phyloP scores from a whole-genome alignment of 1,140 invertebrate species.

The Phymastichus coffea region DNA sequence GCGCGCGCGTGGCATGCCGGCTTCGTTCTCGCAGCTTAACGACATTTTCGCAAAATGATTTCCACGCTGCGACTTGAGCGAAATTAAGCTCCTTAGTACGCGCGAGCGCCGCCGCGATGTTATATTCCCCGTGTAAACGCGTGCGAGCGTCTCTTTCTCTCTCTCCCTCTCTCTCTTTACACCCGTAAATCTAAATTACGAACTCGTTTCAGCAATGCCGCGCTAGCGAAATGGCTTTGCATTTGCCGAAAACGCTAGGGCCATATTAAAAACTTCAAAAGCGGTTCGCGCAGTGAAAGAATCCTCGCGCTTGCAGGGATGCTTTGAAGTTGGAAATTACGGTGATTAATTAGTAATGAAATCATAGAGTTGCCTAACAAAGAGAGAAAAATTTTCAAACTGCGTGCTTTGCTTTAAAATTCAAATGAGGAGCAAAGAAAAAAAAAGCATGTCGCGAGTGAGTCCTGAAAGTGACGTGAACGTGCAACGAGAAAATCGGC shows the following conservation, averaged over 20 bases:
- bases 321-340: slow-evolving; percentile 14
- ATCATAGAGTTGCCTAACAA: slow-evolving; percentile 16
- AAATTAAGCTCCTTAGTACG: too few species aligned
- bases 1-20: too few species aligned
- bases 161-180: too few species aligned
- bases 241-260: not conserved
- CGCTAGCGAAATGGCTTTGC: not conserved
- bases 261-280: slow-evolving; percentile 20
- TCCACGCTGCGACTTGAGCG: too few species aligned
- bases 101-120: too few species aligned
- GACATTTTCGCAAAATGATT: too few species aligned
- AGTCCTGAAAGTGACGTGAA: slow-evolving; percentile 6
- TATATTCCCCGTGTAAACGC: too few species aligned
- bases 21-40: slow-evolving; percentile 4
- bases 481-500: too few species aligned
- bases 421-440: not conserved
- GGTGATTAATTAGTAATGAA: slow-evolving; percentile 21
- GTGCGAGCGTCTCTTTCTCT: too few species aligned
- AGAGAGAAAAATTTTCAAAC: too few species aligned
- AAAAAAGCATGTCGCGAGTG: not conserved
- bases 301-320: not conserved
- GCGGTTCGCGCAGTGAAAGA: not conserved
- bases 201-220: not conserved
- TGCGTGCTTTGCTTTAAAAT: too few species aligned
- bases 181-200: not conserved